These are phyloP conservation scores for Ormyrus pomaceus DNA, from an alignment of 2,888 invertebrate genomes.

Conservation along the genomic window DNA sequence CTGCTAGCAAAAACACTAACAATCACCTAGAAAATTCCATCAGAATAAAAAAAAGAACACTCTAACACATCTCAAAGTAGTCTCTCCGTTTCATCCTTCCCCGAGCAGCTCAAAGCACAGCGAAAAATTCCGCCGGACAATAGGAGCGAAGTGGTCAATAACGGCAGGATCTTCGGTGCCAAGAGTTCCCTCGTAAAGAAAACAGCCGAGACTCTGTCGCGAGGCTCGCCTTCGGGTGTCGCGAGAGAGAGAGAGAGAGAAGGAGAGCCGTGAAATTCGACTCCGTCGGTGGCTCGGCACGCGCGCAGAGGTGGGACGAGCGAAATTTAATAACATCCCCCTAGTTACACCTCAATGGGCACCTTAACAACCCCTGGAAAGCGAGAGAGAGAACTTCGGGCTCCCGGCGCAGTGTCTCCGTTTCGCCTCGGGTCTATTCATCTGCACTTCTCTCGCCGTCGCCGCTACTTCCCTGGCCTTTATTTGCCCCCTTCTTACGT, in stretches of 20 bases:
- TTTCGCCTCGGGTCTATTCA: constrained; percentile 44
- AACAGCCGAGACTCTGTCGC: neutral
- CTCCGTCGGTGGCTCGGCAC: no score
- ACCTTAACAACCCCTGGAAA: constrained; percentile 74
- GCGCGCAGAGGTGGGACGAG: constrained; percentile 63
- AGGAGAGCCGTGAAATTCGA: no score
- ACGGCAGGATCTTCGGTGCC: neutral
- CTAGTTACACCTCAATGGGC: constrained; percentile 76
- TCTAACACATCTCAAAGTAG: no score
- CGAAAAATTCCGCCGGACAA: constrained; percentile 46
- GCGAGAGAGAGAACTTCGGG: constrained; percentile 65
- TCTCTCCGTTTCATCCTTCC: neutral
- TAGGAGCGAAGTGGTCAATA: constrained; percentile 44
- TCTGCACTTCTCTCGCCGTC: constrained; percentile 33
- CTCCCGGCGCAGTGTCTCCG: constrained; percentile 34
- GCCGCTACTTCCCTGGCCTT: constrained; percentile 24
- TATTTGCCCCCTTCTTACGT: neutral
- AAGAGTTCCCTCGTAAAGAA: constrained; percentile 25
- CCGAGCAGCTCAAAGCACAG: constrained; percentile 25
- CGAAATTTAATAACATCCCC: constrained; percentile 76
- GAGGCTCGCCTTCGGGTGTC: neutral
- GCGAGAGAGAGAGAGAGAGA: no score
- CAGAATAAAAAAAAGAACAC: neutral
- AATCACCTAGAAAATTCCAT: neutral
- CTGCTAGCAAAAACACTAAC: no score